Base-by-base conservation (phyloP, 2,888 invertebrate genomes). In the Tryphoninae sp. region DNA sequence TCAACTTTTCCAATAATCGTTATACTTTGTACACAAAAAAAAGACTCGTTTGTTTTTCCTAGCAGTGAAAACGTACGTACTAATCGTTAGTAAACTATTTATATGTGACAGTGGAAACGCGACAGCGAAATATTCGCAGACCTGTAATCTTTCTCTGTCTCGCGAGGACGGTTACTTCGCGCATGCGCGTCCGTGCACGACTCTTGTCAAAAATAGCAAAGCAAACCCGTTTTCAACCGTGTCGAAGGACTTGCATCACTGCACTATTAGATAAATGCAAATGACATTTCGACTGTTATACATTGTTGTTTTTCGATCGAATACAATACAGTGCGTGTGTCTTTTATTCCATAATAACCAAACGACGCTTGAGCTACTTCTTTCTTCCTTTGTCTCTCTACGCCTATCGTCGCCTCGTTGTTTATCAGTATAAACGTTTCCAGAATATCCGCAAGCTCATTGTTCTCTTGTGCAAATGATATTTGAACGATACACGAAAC, bases 121-220 rank as follows among this genome's bases (percentile, higher is more conserved):
- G 23, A 55, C 58, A 61, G 13, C 19, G 40, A 33, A 33, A 23
- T 55, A 55, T 55, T 51, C 9, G 69, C 62, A 53, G 49, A 42
- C 58, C 9, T 2, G 0, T 0, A 16, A 55, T 19, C 19, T 59
- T 45, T 55, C 49, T 53, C 13, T 23, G 9, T 6, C 22, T 49
- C 19, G 69, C 53, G 67, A 23, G 65, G 58, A 59, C 58, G 53
- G 62, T 53, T 53, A 59, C 61, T 26, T 51, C 76, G 58, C n/a
- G 45, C 62, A 62, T 26, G 68, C 49, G 19, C 33, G 55, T 8
- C n/a, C 2, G 67, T 26, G 2, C 45, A 13, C 55, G 55, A 16
- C 78, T 67, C 71, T 75, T 81, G 79, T 82, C 82, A 72, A 78
- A 82, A 82, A 82, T 82, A 82, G 78, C 78, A 72, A 79, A 82